A percentile compares a stretch with the other conserved stretches of the same genome.
phyloP scores from a whole-genome alignment of 2,113 vertebrate genomes.

The Sturnus vulgaris region DNA sequence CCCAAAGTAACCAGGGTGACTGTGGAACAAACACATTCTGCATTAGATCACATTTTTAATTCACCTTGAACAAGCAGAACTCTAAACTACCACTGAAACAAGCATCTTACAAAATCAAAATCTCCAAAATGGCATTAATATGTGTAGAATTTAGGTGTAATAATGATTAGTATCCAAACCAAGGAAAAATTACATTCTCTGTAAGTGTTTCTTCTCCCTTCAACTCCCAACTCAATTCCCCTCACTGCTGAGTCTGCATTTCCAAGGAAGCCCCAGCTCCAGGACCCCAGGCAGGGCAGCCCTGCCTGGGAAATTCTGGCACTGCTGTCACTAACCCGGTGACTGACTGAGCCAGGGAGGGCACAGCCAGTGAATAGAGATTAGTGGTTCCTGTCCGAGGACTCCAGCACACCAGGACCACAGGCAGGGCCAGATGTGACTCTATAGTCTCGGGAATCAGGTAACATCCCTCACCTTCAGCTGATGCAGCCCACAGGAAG shows the following conservation, averaged over 20 bases:
- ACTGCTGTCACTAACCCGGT: constrained; percentile 65
- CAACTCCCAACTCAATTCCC: background rate
- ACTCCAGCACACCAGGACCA: constrained; percentile 69
- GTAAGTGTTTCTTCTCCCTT: rapidly evolving
- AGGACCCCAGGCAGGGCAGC: rapidly evolving
- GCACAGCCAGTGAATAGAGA: constrained; percentile 63
- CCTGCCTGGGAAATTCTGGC: rapidly evolving
- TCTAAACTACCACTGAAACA: background rate
- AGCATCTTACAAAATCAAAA: background rate
- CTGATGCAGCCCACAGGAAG: rapidly evolving
- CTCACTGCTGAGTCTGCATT: rapidly evolving
- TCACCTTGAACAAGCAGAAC: background rate
- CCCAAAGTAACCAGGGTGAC: constrained; percentile 89
- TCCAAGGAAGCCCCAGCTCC: background rate
- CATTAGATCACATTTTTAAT: background rate
- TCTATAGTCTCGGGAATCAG: constrained; percentile 58
- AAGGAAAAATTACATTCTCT: background rate
- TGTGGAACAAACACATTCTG: constrained; percentile 22
- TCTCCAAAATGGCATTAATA: background rate
- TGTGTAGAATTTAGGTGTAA: rapidly evolving
- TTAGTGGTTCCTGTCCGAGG: constrained; percentile 64
- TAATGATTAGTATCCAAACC: background rate
- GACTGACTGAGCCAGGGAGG: background rate
- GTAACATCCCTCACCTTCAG: rapidly evolving
- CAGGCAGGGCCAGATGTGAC: constrained; percentile 49